Conservation (phyloP, 2,888 invertebrate species). For the Cerastis rubricosa region DNA sequence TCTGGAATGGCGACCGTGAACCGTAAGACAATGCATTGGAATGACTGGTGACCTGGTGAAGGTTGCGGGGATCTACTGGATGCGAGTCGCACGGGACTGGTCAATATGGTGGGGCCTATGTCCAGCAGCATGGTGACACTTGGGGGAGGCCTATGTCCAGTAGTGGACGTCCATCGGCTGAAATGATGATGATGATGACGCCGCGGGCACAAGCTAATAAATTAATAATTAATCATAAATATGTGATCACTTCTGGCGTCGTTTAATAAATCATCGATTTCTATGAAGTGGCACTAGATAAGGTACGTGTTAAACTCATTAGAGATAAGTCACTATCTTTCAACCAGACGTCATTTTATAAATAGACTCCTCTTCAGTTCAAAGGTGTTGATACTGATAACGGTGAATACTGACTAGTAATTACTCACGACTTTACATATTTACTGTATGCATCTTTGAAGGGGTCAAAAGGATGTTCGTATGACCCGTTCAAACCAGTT, state of each 20-base stretch:
- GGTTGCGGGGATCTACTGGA: no score
- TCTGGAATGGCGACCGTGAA: no score
- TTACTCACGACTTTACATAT: background rate
- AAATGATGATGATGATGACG: no score
- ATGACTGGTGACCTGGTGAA: no score
- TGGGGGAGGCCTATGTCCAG: no score
- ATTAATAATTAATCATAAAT: no score
- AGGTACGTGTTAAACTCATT: background rate
- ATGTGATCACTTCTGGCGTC: background rate
- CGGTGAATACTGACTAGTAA: background rate
- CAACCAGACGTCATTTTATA: conserved; percentile 24
- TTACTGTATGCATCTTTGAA: background rate
- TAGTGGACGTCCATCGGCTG: no score
- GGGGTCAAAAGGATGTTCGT: background rate
- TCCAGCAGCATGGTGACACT: no score
- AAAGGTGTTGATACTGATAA: conserved; percentile 9
- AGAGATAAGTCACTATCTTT: conserved; percentile 24
- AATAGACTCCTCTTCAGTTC: conserved; percentile 12
- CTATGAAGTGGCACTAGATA: conserved; percentile 15
- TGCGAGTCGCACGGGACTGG: no score
- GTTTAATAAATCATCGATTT: background rate
- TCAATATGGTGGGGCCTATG: no score
- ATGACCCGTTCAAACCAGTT: background rate
- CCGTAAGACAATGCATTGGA: no score
- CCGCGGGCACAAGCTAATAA: no score